phyloP scores from a whole-genome alignment of 2,113 vertebrate genomes.

The Proterorhinus semilunaris region DNA sequence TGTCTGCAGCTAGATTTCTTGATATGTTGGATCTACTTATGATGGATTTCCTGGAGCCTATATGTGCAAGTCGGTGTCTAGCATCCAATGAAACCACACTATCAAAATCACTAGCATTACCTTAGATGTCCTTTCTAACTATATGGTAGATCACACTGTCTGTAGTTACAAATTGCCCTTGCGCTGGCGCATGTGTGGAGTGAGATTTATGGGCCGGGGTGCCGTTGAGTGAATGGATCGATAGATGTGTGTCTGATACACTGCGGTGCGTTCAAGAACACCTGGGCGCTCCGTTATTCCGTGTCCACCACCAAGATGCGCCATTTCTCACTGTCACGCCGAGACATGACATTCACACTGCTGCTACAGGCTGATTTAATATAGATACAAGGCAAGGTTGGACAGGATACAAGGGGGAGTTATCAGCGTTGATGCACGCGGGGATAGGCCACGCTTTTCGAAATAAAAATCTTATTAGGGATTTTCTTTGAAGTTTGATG shows the following conservation, averaged over 20 bases:
- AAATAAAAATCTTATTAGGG: neutral
- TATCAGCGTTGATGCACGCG: neutral
- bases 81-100: no score
- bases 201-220: constrained; percentile 60
- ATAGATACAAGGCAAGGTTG: constrained; percentile 1
- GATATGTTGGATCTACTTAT: no score
- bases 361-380: constrained; percentile 21
- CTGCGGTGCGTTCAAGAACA: constrained; percentile 53
- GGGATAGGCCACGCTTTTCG: neutral
- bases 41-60: no score
- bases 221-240: constrained; percentile 61
- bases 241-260: constrained; percentile 65
- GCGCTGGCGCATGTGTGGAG: constrained; percentile 47
- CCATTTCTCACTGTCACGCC: constrained; percentile 48
- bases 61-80: no score
- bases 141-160: constrained; percentile 39
- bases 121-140: constrained; percentile 20
- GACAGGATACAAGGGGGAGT: neutral
- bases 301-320: constrained; percentile 31
- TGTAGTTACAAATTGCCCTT: constrained; percentile 43
- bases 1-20: no score
- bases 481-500: no score
- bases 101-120: constrained; percentile 6
- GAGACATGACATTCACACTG: constrained; percentile 32
- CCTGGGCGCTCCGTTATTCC: constrained; percentile 40